These are phyloP conservation scores for Lindbergichthys nudifrons DNA, from an alignment of 2,797 vertebrate species.

Conservation along the genomic window DNA sequence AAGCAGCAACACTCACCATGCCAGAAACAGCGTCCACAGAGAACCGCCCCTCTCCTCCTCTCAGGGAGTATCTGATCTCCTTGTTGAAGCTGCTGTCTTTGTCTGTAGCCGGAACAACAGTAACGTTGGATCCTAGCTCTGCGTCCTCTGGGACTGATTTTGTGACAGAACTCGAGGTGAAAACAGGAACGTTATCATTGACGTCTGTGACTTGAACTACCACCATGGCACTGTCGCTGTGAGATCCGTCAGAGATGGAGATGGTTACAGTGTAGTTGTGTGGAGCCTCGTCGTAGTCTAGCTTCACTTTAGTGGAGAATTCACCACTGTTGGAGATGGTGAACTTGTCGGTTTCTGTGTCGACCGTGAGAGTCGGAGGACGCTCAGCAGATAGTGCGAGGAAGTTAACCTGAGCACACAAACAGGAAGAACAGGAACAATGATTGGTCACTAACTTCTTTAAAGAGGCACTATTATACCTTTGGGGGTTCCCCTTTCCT, in stretches of 20 bases:
- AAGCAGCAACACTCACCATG: conserved; percentile 65
- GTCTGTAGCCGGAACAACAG: conserved; percentile 65
- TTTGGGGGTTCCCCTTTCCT: too few species aligned
- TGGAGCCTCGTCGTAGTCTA: conserved; percentile 81
- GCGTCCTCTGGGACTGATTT: conserved; percentile 57
- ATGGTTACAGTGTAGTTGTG: conserved; percentile 77
- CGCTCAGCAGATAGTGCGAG: background rate
- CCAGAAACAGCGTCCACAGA: conserved; percentile 72
- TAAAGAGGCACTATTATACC: too few species aligned
- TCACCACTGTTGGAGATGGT: conserved; percentile 65
- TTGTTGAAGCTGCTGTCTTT: conserved; percentile 81
- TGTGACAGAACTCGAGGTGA: conserved; percentile 43
- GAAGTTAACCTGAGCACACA: conserved; percentile 61
- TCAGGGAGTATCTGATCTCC: conserved; percentile 80
- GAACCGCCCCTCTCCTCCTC: conserved; percentile 79
- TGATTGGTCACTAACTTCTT: too few species aligned
- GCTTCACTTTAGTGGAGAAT: conserved; percentile 69
- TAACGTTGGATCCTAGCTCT: conserved; percentile 44
- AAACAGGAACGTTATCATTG: conserved; percentile 85
- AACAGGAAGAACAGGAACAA: background rate
- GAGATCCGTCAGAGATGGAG: conserved; percentile 80
- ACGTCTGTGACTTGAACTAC: conserved; percentile 80
- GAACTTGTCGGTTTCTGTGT: conserved; percentile 73
- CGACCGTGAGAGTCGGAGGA: conserved; percentile 58
- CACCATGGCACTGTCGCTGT: conserved; percentile 68